These are phyloP conservation scores for Mimas tiliae DNA, from an alignment of 2,888 invertebrate species.

Conservation along the genomic window DNA sequence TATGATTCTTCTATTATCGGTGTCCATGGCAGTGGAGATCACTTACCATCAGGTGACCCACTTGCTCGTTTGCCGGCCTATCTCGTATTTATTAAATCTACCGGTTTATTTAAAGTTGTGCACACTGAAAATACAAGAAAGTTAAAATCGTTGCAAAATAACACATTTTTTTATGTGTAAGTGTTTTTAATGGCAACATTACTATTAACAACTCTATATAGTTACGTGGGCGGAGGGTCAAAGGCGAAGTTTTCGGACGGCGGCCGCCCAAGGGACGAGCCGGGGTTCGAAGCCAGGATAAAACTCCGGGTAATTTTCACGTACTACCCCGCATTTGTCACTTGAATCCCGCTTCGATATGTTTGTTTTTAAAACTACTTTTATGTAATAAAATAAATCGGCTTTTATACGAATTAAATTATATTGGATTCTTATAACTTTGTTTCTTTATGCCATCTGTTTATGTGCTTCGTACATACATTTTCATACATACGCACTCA, in stretches of 20 bases:
- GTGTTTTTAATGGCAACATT: not conserved
- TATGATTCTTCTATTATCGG: too few relatives aligned
- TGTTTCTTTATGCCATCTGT: too few relatives aligned
- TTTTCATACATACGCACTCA: too few relatives aligned
- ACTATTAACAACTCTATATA: slow-evolving; percentile 55
- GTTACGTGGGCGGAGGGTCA: slow-evolving; percentile 64
- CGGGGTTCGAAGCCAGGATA: slow-evolving; percentile 73
- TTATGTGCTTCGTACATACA: too few relatives aligned
- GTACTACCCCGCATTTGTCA: slow-evolving; percentile 76
- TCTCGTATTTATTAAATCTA: too few relatives aligned
- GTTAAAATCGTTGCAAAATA: too few relatives aligned
- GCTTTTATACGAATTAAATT: slow-evolving; percentile 10
- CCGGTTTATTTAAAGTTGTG: too few relatives aligned
- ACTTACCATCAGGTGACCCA: too few relatives aligned
- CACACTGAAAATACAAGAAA: too few relatives aligned
- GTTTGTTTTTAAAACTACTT: slow-evolving; percentile 16
- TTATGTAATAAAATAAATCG: slow-evolving; percentile 15
- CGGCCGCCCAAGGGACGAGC: slow-evolving; percentile 67
- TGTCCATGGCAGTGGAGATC: too few relatives aligned
- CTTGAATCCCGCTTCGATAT: slow-evolving; percentile 40
- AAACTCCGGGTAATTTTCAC: slow-evolving; percentile 83
- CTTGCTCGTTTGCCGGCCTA: too few relatives aligned
- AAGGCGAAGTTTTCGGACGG: slow-evolving; percentile 79
- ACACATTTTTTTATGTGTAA: too few relatives aligned
- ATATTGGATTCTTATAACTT: not conserved